Percentiles rank a stretch among this genome's conserved stretches.
Conservation (phyloP, 2,888 invertebrate genomes). For the Orthonychiurus folsomi region DNA sequence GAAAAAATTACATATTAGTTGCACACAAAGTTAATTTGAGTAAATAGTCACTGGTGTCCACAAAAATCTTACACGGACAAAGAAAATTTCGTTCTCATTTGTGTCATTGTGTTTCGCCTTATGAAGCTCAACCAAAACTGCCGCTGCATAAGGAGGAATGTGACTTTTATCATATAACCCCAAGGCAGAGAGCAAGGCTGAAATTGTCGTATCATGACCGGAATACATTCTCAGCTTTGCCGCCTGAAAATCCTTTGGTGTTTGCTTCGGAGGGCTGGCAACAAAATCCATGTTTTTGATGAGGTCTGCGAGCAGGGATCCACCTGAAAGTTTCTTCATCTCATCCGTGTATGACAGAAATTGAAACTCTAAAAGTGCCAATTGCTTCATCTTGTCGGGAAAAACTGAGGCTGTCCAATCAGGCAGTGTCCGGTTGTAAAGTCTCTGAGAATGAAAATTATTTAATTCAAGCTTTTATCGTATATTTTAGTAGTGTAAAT, state of each 20-base stretch:
- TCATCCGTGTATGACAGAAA: constrained; percentile 15
- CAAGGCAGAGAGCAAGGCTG: constrained; percentile 56
- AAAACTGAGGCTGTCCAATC: constrained; percentile 55
- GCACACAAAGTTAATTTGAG: background rate
- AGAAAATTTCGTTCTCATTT: background rate
- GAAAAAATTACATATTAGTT: background rate
- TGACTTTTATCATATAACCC: constrained; percentile 56
- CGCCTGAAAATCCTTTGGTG: constrained; percentile 8
- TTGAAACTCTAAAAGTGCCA: constrained; percentile 14
- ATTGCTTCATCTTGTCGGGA: constrained; percentile 47
- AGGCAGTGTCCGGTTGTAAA: constrained; percentile 53
- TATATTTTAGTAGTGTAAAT: background rate
- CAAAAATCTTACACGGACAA: background rate
- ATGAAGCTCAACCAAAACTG: constrained; percentile 57
- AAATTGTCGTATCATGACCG: constrained; percentile 65
- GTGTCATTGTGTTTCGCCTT: background rate
- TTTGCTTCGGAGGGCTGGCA: constrained; percentile 41
- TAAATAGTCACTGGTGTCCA: too few relatives aligned
- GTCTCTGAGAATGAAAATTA: constrained; percentile 43
- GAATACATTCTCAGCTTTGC: constrained; percentile 56
- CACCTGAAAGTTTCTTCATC: constrained; percentile 24
- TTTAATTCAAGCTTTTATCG: background rate
- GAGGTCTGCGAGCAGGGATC: constrained; percentile 52
- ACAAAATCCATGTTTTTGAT: constrained; percentile 54
- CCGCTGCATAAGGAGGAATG: constrained; percentile 57